Evolutionary conservation across 2,888 invertebrate species (phyloP).

Genomic region (Bellardia bayeri): DNA sequence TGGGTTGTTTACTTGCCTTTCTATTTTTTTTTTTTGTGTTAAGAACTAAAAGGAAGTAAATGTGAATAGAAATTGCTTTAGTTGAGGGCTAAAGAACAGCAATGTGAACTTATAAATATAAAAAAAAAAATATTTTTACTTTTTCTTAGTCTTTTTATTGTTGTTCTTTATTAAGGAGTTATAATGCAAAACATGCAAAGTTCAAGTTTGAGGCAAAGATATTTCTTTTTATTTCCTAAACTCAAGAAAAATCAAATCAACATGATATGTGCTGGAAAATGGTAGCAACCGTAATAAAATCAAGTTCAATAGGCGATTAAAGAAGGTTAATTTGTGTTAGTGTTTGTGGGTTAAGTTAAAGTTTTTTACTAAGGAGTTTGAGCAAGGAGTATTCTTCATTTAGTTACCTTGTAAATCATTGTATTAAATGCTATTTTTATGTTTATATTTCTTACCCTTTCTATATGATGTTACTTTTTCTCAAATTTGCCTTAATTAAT

Average conservation of each 20-base stretch:
- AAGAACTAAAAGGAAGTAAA: constrained; percentile 25
- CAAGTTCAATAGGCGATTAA: constrained; percentile 28
- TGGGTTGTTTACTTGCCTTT: not conserved
- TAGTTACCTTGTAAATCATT: too few species aligned
- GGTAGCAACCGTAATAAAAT: not conserved
- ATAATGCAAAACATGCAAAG: constrained; percentile 50
- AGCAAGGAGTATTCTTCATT: too few species aligned
- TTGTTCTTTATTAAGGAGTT: not conserved
- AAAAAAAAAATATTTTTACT: constrained; percentile 6
- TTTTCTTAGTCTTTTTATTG: not conserved
- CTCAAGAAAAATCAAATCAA: constrained; percentile 38
- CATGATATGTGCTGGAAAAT: constrained; percentile 32
- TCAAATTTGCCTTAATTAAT: too few species aligned
- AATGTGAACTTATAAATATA: constrained; percentile 2
- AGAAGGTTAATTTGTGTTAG: not conserved
- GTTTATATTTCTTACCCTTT: too few species aligned
- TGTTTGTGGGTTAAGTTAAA: too few species aligned
- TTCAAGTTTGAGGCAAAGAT: constrained; percentile 59
- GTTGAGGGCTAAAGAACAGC: not conserved
- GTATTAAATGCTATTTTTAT: too few species aligned
- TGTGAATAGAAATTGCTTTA: constrained; percentile 13
- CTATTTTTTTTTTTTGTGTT: not conserved
- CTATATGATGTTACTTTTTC: too few species aligned
- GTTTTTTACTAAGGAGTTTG: too few species aligned
- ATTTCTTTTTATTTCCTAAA: not conserved